Conservation (phyloP, 2,113 vertebrate species). For the Ifrita kowaldi region DNA sequence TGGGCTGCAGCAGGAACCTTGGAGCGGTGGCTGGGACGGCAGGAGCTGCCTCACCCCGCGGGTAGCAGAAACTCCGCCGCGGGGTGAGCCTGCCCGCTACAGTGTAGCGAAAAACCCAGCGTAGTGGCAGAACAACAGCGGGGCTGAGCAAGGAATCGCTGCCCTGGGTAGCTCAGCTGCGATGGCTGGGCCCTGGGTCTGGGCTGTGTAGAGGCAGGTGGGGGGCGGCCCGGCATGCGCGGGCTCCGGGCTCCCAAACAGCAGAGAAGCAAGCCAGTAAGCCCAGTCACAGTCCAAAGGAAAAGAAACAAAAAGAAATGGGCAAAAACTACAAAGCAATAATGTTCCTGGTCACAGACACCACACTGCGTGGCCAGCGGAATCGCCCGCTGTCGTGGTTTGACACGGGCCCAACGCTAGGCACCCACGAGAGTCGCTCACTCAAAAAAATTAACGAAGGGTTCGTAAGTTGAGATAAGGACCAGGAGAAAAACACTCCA, state of each 20-base stretch:
- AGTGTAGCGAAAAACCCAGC: too few species aligned
- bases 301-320: not conserved
- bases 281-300: not conserved
- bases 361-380: not conserved
- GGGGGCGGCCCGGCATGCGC: not conserved
- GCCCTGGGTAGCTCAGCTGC: not conserved
- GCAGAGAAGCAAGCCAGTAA: not conserved
- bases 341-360: not conserved
- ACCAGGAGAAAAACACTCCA: not conserved
- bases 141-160: not conserved
- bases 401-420: not conserved
- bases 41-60: too few species aligned
- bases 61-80: too few species aligned
- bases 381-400: not conserved
- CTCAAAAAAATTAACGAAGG: not conserved
- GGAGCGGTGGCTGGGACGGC: too few species aligned
- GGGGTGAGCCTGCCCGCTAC: too few species aligned
- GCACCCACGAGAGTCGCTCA: not conserved
- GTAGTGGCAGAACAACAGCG: not conserved
- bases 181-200: too few species aligned
- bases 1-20: too few species aligned
- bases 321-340: not conserved
- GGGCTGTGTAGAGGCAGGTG: not conserved
- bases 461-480: not conserved
- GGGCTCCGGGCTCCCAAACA: not conserved